Conservation (phyloP, 2,113 vertebrate genomes). For the Fulmarus glacialis region DNA sequence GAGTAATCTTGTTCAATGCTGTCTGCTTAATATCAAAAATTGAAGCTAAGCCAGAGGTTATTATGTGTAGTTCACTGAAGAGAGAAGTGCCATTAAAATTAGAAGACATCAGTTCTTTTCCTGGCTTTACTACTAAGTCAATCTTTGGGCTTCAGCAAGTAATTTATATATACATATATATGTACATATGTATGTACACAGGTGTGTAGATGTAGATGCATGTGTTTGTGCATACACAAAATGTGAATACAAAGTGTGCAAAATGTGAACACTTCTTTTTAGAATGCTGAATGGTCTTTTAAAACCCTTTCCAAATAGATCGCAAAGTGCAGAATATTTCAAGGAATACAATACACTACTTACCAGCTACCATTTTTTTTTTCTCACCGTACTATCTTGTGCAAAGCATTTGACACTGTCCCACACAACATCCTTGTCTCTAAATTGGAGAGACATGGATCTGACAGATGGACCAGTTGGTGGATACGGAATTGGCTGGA, state of each 20-base stretch:
- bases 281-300: not conserved
- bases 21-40: constrained; percentile 27
- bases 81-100: not conserved
- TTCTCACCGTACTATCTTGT: not conserved
- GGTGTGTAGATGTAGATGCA: not conserved
- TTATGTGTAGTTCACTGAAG: not conserved
- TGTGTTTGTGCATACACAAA: not conserved
- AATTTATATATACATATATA: not conserved
- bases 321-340: not conserved
- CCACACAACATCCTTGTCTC: not conserved
- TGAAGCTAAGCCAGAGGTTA: not conserved
- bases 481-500: not conserved
- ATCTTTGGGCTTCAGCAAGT: not conserved
- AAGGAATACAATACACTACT: not conserved
- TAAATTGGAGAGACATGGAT: not conserved
- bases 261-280: not conserved
- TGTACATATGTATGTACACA: accelerated
- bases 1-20: not conserved
- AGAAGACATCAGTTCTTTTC: not conserved
- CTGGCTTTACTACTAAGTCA: not conserved
- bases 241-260: not conserved
- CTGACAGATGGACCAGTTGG: not conserved
- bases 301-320: not conserved
- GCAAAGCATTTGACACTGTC: not conserved
- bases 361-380: not conserved